A percentile compares a stretch with the other conserved stretches of the same genome.
Conservation (phyloP, 2,797 vertebrate species). For the Psittacula derbiana region DNA sequence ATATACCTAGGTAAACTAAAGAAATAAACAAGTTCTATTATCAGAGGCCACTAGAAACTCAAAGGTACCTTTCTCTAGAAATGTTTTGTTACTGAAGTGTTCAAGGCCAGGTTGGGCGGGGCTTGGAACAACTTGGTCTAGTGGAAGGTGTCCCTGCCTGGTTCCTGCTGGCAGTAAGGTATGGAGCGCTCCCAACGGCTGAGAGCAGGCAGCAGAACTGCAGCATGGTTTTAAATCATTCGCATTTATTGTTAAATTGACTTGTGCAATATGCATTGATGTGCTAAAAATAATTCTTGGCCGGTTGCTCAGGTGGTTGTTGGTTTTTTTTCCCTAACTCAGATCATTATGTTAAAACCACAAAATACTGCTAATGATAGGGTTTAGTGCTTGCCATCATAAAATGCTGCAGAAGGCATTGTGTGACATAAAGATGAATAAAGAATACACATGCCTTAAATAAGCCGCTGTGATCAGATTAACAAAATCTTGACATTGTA, state of each 20-base stretch:
- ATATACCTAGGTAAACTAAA: constrained; percentile 89
- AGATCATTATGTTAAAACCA: constrained; percentile 1
- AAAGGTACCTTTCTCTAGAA: background rate
- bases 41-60: background rate
- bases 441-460: background rate
- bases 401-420: background rate
- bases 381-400: background rate
- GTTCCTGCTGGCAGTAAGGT: background rate
- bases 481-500: background rate
- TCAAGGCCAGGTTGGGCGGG: background rate
- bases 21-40: background rate
- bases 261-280: background rate
- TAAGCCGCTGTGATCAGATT: background rate
- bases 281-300: constrained; percentile 54
- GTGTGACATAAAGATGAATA: background rate
- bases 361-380: constrained; percentile 30
- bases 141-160: background rate
- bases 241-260: background rate
- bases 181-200: background rate
- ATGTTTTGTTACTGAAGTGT: background rate
- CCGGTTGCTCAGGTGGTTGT: background rate
- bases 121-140: background rate
- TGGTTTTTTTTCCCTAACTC: background rate
- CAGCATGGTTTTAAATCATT: background rate
- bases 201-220: background rate